Evolutionary conservation across 2,888 invertebrate species (phyloP).

Genomic region (Harpalus rufipes): DNA sequence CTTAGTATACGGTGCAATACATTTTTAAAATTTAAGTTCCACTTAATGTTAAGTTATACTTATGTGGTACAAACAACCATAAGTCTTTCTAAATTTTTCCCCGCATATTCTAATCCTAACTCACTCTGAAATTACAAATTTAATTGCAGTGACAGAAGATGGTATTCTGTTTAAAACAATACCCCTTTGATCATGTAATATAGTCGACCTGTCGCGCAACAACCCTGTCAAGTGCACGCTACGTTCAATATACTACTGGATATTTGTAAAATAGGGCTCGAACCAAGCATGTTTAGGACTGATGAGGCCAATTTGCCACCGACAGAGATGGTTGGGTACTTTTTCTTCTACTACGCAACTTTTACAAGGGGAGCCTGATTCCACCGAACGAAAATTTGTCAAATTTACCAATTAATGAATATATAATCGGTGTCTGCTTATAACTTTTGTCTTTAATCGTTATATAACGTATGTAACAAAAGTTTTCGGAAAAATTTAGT

Average conservation of each 20-base stretch:
- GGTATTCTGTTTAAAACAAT: constrained; percentile 70
- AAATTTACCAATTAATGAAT: too few species aligned
- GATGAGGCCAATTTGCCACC: constrained; percentile 64
- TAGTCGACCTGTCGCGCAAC: constrained; percentile 24
- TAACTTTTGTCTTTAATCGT: too few species aligned
- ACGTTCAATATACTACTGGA: neutral
- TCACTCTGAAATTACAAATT: constrained; percentile 5
- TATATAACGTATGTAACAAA: too few species aligned
- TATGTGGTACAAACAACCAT: too few species aligned
- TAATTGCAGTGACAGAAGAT: constrained; percentile 69
- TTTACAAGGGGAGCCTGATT: too few species aligned
- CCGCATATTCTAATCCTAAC: neutral
- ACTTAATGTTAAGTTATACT: too few species aligned
- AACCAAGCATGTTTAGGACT: constrained; percentile 62
- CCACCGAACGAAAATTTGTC: too few species aligned
- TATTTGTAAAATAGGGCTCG: constrained; percentile 36
- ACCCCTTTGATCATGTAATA: constrained; percentile 67
- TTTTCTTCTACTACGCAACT: neutral
- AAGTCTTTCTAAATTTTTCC: too few species aligned
- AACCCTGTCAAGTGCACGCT: neutral
- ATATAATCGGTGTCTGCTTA: too few species aligned
- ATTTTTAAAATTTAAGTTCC: too few species aligned
- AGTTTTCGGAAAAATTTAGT: too few species aligned
- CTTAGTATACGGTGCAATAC: too few species aligned
- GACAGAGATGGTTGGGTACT: neutral